Base-by-base conservation (phyloP, 2,797 vertebrate species). In the Neosilurus mollespiculum region DNA sequence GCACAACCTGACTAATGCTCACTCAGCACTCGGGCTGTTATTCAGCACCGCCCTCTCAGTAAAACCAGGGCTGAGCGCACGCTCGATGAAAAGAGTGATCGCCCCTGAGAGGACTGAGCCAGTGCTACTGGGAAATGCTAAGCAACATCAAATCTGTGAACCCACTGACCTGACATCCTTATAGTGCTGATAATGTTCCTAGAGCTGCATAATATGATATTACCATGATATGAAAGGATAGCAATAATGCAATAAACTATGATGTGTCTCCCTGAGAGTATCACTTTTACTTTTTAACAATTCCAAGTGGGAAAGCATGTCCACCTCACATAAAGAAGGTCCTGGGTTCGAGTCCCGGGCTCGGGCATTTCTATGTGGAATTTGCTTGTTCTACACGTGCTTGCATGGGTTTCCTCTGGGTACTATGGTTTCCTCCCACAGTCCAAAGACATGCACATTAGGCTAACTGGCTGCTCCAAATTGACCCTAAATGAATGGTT, bases 1-100 rank as follows among this genome's bases (percentile, higher is more conserved):
- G 77, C 80, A 82, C 56, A 72, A 78, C 71, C 72, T 66, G 78
- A 58, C 59, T 73, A 80, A 72, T 61, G 87, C 83, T 22, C 72
- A 26, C 71, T 88, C 80, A 88, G 87, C 83, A 66, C 53, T 79
- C 49, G 9, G 73, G 66, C 61, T 51, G 58, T 86, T 77, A 73
- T 78, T 86, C 80, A 78, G 76, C 77, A 73, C 64, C 64, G 78
- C 22, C 59, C 83, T 81, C 51, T 62, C 49, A 54, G 86, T 87
- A 81, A 65, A 73, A 53, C 69, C 80, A 30, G 69, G 75, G 85
- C 73, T 62, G 15, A 67, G 61, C 62, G 43, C 72, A 59, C 58
- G 69, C 78, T 73, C 34, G 58, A 66, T 16, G 34, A 26, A 34
- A 56, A 84, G 83, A 67, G 10, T 58, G 43, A 22, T 83, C 56